phyloP scores from a whole-genome alignment of 2,113 vertebrate species.

The Platanista minor region DNA sequence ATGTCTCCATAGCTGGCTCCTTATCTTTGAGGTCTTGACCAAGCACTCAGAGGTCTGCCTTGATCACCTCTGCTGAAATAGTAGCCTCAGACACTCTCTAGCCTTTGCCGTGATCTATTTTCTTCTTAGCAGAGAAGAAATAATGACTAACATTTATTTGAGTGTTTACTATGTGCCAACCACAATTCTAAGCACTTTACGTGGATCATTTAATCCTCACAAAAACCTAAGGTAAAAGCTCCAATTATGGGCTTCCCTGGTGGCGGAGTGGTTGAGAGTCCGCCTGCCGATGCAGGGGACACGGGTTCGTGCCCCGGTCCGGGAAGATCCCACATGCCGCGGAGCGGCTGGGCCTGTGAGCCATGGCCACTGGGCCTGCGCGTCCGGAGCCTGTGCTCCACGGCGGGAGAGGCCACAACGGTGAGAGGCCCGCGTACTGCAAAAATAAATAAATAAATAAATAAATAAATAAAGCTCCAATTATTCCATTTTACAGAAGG shows the following conservation, averaged over 20 bases:
- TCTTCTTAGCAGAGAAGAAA: neutral
- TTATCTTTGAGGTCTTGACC: neutral
- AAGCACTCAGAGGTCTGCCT: neutral
- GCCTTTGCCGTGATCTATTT: neutral
- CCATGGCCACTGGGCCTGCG: no score
- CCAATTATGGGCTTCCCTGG: no score
- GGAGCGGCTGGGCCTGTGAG: no score
- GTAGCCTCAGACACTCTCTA: neutral
- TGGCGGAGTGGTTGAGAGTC: no score
- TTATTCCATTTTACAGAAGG: neutral
- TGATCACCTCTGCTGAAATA: neutral
- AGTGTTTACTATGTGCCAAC: neutral
- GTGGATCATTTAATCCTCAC: neutral
- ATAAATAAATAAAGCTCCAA: neutral
- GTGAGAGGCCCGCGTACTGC: no score
- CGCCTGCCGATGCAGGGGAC: no score
- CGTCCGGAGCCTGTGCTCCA: no score
- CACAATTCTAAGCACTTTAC: neutral
- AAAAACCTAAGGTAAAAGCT: neutral
- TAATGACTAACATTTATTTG: neutral
- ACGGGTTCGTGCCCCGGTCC: no score
- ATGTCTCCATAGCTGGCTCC: neutral
- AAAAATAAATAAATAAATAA: no score
- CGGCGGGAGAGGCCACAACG: no score
- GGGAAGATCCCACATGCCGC: no score